A percentile compares a stretch with the other conserved stretches of the same genome.
These are phyloP conservation scores for Pseudanteris insignis DNA, from an alignment of 2,888 invertebrate species.

Conservation along the genomic window DNA sequence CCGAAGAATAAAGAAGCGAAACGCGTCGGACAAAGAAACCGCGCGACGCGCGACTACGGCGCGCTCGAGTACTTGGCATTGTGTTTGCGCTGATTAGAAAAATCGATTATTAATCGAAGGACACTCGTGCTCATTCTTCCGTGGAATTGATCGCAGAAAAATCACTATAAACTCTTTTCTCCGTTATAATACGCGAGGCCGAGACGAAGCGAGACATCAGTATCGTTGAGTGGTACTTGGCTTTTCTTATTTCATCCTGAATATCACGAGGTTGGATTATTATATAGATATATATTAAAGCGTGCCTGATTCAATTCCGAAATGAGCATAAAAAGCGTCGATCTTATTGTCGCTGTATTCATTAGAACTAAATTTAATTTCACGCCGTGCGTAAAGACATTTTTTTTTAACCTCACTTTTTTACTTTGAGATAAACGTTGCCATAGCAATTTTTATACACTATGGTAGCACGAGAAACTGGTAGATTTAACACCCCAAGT, in stretches of 20 bases:
- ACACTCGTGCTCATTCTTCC: slow-evolving; percentile 40
- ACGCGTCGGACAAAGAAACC: slow-evolving; percentile 42
- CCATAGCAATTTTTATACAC: too few relatives aligned
- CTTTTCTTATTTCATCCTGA: slow-evolving; percentile 8
- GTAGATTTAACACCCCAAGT: too few relatives aligned
- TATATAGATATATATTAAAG: slow-evolving; percentile 14
- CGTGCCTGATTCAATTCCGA: not conserved
- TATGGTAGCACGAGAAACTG: too few relatives aligned
- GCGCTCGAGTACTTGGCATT: slow-evolving; percentile 32
- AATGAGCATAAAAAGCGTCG: slow-evolving; percentile 5
- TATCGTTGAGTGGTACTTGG: slow-evolving; percentile 5
- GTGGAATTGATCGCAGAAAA: slow-evolving; percentile 38
- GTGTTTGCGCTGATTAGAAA: slow-evolving; percentile 42
- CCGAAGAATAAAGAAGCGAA: slow-evolving; percentile 39
- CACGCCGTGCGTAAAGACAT: too few relatives aligned
- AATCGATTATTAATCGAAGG: slow-evolving; percentile 43
- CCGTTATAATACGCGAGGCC: slow-evolving; percentile 11
- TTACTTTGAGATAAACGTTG: too few relatives aligned
- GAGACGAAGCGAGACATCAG: slow-evolving; percentile 12
- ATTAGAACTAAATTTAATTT: too few relatives aligned
- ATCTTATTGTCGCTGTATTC: too few relatives aligned
- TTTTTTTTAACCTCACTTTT: too few relatives aligned
- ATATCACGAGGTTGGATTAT: slow-evolving; percentile 24
- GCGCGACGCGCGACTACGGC: slow-evolving; percentile 26
- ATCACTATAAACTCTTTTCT: slow-evolving; percentile 31